phyloP scores from a whole-genome alignment of 2,113 vertebrate genomes.

The Spilogale gracilis region DNA sequence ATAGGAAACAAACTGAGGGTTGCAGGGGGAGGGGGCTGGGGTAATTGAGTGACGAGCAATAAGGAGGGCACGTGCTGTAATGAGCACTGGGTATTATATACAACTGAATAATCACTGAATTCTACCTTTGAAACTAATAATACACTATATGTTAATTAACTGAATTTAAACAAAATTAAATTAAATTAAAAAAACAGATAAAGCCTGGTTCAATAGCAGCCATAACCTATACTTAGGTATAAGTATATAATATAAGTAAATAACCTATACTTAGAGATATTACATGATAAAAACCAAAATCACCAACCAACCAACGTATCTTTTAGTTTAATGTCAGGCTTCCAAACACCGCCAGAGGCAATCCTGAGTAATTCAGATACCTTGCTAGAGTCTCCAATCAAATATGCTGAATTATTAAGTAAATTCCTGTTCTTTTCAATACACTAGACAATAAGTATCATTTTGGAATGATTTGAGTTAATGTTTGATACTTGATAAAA shows the following conservation, averaged over 20 bases:
- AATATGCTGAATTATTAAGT: conserved; percentile 71
- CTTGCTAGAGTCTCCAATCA: background rate
- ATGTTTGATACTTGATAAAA: conserved; percentile 80
- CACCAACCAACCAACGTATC: background rate
- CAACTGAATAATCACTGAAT: background rate
- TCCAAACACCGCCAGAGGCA: background rate
- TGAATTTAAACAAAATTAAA: background rate
- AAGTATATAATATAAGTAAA: background rate
- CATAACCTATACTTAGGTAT: background rate
- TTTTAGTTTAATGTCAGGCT: background rate
- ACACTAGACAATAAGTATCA: conserved; percentile 75
- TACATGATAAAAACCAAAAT: background rate
- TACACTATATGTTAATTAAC: background rate
- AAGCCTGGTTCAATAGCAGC: background rate
- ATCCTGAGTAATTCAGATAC: background rate
- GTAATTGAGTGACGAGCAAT: no score
- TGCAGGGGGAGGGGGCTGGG: no score
- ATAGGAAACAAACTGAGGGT: no score
- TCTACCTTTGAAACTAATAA: background rate
- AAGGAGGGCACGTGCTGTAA: no score
- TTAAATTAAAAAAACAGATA: background rate
- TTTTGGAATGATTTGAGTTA: conserved; percentile 85
- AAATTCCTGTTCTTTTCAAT: conserved; percentile 73
- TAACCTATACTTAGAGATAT: background rate
- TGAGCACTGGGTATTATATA: background rate